Percentiles rank a stretch among this genome's conserved stretches.
Conservation (phyloP, 2,113 vertebrate genomes). For the Coptodon rendalli region DNA sequence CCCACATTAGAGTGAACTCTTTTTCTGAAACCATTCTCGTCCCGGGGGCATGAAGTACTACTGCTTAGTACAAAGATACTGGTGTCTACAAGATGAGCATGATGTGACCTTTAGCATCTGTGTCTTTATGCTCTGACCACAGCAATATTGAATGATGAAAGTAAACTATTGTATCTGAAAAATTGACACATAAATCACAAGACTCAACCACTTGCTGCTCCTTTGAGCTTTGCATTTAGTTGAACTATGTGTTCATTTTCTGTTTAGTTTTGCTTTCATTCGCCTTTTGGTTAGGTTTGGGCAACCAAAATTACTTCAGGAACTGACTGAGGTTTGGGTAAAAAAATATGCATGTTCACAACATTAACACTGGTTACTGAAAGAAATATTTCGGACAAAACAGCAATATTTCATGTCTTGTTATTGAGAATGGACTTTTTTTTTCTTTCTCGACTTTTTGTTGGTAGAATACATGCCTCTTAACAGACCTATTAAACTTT, state of each 20-base stretch:
- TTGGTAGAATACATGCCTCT: neutral
- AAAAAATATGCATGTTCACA: neutral
- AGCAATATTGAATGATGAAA: neutral
- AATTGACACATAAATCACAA: neutral
- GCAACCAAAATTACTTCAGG: neutral
- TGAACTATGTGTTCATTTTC: neutral
- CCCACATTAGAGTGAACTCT: neutral
- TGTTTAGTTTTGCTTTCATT: neutral
- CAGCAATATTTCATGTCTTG: neutral
- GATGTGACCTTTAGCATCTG: neutral
- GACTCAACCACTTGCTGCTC: neutral
- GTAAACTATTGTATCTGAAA: neutral
- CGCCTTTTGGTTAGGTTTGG: neutral
- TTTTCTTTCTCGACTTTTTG: neutral
- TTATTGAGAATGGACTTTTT: neutral
- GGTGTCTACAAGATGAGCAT: neutral
- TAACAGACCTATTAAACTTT: neutral
- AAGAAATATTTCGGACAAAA: neutral
- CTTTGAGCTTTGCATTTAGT: neutral
- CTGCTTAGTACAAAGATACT: neutral
- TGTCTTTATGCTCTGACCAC: neutral
- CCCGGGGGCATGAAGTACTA: neutral
- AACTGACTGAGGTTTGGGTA: neutral
- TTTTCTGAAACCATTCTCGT: neutral
- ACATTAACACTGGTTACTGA: neutral